phyloP scores from a whole-genome alignment of 2,113 vertebrate species.

The Steatornis caripensis region DNA sequence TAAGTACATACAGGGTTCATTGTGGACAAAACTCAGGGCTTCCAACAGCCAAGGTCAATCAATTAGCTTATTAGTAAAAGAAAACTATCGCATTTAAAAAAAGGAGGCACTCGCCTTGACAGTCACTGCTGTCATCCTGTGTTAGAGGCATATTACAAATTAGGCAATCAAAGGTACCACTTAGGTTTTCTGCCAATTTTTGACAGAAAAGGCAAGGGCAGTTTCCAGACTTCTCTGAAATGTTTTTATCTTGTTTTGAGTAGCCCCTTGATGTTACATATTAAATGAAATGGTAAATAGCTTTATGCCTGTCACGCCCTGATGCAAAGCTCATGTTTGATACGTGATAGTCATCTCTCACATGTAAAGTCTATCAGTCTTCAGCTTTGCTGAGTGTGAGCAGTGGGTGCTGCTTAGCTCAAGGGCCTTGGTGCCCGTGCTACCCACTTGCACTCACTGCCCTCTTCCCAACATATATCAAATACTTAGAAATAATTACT shows the following conservation, averaged over 20 bases:
- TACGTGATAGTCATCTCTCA: not conserved
- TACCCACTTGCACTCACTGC: not conserved
- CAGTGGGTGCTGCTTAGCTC: not conserved
- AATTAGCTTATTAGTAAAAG: not conserved
- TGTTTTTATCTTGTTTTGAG: conserved; percentile 8
- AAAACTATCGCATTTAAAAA: not conserved
- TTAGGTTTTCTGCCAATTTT: conserved; percentile 8
- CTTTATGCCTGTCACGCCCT: not conserved
- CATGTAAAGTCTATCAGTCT: not conserved
- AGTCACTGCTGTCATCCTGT: not conserved
- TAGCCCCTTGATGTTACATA: not conserved
- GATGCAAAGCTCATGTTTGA: not conserved
- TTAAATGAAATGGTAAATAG: not conserved
- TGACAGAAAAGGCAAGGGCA: not conserved
- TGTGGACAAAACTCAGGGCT: not conserved
- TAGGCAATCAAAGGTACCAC: not conserved
- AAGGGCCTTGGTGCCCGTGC: not conserved
- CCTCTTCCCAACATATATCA: not conserved
- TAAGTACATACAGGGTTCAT: not conserved
- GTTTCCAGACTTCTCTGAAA: not conserved
- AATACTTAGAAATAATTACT: not conserved
- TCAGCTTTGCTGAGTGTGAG: not conserved
- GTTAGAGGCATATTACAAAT: not conserved
- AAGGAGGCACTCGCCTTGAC: not conserved
- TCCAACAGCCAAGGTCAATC: not conserved